phyloP scores from a whole-genome alignment of 2,888 invertebrate species.

The Linyphia triangularis region DNA sequence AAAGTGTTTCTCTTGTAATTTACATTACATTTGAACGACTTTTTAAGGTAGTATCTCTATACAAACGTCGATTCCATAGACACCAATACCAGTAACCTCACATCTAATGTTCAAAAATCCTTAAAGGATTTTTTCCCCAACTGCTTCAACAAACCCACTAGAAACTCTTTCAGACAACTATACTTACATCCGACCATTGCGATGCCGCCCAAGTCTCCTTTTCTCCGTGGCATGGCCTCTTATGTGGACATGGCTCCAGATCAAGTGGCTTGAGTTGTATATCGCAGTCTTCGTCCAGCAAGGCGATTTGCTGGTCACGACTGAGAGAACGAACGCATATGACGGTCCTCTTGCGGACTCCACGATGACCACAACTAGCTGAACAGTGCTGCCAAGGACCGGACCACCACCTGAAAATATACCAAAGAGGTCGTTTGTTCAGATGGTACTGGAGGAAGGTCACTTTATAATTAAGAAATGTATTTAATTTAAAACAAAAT shows the following conservation, averaged over 20 bases:
- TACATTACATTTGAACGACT: too few relatives aligned
- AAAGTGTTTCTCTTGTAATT: too few relatives aligned
- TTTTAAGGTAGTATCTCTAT: too few relatives aligned
- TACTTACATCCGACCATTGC: conserved; percentile 77
- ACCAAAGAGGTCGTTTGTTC: not conserved
- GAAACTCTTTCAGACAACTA: too few relatives aligned
- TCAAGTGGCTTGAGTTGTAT: conserved; percentile 85
- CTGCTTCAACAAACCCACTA: too few relatives aligned
- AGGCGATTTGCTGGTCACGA: conserved; percentile 85
- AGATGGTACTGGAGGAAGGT: not conserved
- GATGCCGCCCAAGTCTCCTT: conserved; percentile 74
- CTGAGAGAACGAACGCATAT: conserved; percentile 80
- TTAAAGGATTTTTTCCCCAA: too few relatives aligned
- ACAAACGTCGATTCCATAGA: too few relatives aligned
- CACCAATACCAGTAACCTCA: too few relatives aligned
- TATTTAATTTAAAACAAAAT: not conserved
- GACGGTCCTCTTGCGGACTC: conserved; percentile 80
- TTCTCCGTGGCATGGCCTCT: conserved; percentile 81
- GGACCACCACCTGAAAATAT: conserved; percentile 86
- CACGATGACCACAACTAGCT: conserved; percentile 83
- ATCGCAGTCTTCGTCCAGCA: conserved; percentile 87
- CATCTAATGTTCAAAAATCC: too few relatives aligned
- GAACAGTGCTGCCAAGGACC: conserved; percentile 93
- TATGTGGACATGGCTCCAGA: conserved; percentile 84
- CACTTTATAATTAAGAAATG: not conserved